These are phyloP conservation scores for Caenorhabditis panamensis DNA, from an alignment of 2,888 invertebrate genomes.

Conservation along the genomic window DNA sequence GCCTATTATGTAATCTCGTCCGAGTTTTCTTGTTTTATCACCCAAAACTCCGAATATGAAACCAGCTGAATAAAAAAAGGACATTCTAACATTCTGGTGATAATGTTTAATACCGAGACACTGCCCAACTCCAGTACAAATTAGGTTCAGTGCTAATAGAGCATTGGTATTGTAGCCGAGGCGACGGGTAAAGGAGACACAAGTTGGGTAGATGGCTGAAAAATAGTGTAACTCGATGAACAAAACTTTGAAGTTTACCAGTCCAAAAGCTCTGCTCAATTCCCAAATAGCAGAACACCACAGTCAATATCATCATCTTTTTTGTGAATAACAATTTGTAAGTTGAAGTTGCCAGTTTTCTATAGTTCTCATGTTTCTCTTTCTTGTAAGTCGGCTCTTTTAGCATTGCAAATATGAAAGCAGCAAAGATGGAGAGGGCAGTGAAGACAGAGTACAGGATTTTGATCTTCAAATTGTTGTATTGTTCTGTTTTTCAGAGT, in stretches of 20 bases:
- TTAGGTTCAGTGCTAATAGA: constrained; percentile 92
- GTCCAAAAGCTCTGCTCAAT: constrained; percentile 66
- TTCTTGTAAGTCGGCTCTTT: constrained; percentile 69
- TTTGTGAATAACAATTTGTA: constrained; percentile 61
- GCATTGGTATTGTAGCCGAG: constrained; percentile 83
- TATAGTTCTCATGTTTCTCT: constrained; percentile 15
- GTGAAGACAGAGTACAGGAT: constrained; percentile 89
- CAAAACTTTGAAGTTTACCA: constrained; percentile 41
- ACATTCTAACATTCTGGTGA: not conserved
- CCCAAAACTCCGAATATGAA: constrained; percentile 91
- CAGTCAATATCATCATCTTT: constrained; percentile 61
- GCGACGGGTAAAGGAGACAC: constrained; percentile 90
- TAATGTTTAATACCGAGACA: constrained; percentile 91
- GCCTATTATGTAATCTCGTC: constrained; percentile 92
- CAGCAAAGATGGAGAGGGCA: constrained; percentile 86
- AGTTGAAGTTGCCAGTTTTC: constrained; percentile 53
- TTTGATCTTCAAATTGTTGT: constrained; percentile 82
- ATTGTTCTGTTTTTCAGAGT: not conserved
- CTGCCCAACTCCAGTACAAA: constrained; percentile 94
- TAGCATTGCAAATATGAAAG: constrained; percentile 83
- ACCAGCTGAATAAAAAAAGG: constrained; percentile 49
- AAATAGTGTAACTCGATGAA: not conserved
- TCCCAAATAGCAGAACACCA: constrained; percentile 63
- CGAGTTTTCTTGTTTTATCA: constrained; percentile 88
- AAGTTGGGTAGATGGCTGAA: constrained; percentile 91